Base-by-base conservation (phyloP, 92 coral and sea anemone genomes). In the Palythoa grandis region DNA sequence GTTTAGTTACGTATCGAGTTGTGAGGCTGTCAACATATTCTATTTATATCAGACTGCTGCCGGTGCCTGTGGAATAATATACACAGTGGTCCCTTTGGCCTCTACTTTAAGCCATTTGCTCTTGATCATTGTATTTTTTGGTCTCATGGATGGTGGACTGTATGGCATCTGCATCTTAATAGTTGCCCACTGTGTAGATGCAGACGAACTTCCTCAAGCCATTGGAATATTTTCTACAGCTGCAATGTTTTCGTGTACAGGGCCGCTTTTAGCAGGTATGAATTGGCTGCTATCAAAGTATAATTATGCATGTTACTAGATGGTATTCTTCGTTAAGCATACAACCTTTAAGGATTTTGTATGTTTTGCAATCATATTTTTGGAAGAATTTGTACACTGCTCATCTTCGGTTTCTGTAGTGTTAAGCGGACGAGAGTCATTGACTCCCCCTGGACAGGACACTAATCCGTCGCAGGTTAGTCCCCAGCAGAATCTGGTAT, bases 131-230 rank as follows among this genome's bases (percentile, higher is more conserved):
- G 16, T 78, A 2, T 77, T 52, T 0, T 52, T 57, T 72, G 95
- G 92, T 40, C 87, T 89, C 7, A 29, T 89, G 83, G 95, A 92
- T 35, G 95, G 95, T 3, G 89, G 91, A 19, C 11, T 87, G 14
- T 37, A 58, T n/a, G 95, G 92, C 11, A 78, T 88, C 20, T 11
- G 69, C 13, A 54, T 91, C 11, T 66, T 92, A 58, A 57, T 92
- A 11, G 87, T 92, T 20, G 61, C 82, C 20, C 77, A 87, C n/a
- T 83, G 90, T 29, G 87, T 76, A 19, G 91, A 86, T 25, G 25
- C 78, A 43, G 61, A 73, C 47, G 70, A 87, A 23, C 50, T 92
- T 8, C 80, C 84, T 40, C 87, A 70, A 16, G 92, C 87, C 9
- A 89, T 87, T 90, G 95, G 91, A 0, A 74, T 74, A n/a, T 74